These are phyloP conservation scores for Hypomesus transpacificus DNA, from an alignment of 2,113 vertebrate genomes.

Conservation along the genomic window DNA sequence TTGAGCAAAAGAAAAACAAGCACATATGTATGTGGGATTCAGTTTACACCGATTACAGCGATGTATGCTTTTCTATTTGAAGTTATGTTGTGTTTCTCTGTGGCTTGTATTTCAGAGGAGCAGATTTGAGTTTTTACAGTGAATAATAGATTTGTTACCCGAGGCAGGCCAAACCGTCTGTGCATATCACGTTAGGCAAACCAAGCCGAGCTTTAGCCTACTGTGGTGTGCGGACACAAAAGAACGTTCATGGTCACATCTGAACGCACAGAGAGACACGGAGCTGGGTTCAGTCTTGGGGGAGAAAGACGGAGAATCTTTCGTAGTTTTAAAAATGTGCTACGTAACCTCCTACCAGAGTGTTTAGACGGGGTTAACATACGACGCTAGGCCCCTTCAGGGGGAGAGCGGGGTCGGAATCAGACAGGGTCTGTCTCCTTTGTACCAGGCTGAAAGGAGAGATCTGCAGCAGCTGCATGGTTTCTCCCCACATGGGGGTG, in stretches of 20 bases:
- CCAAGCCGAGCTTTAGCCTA: slow-evolving; percentile 34
- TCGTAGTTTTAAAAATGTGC: slow-evolving; percentile 38
- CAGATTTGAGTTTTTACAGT: slow-evolving; percentile 2
- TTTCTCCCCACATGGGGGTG: slow-evolving; percentile 97
- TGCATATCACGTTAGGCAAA: slow-evolving; percentile 25
- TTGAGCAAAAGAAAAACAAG: too few species aligned
- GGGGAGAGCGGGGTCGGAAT: slow-evolving; percentile 47
- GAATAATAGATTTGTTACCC: slow-evolving; percentile 8
- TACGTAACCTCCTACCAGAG: slow-evolving; percentile 50
- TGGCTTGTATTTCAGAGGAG: neutral
- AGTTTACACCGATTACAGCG: neutral
- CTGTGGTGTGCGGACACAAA: slow-evolving; percentile 48
- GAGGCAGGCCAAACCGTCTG: neutral
- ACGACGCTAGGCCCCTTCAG: slow-evolving; percentile 6
- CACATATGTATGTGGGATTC: neutral
- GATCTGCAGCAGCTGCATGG: slow-evolving; percentile 79
- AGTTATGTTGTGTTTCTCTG: neutral
- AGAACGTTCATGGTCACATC: slow-evolving; percentile 52
- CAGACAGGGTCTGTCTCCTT: slow-evolving; percentile 62
- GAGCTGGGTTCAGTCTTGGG: slow-evolving; percentile 12
- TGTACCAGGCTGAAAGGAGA: slow-evolving; percentile 71
- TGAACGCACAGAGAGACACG: slow-evolving; percentile 37
- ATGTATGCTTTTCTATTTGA: neutral
- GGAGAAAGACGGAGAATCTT: slow-evolving; percentile 32
- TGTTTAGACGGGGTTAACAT: slow-evolving; percentile 47